phyloP scores from a whole-genome alignment of 1,140 invertebrate genomes.

The Lysiphlebus fabarum region DNA sequence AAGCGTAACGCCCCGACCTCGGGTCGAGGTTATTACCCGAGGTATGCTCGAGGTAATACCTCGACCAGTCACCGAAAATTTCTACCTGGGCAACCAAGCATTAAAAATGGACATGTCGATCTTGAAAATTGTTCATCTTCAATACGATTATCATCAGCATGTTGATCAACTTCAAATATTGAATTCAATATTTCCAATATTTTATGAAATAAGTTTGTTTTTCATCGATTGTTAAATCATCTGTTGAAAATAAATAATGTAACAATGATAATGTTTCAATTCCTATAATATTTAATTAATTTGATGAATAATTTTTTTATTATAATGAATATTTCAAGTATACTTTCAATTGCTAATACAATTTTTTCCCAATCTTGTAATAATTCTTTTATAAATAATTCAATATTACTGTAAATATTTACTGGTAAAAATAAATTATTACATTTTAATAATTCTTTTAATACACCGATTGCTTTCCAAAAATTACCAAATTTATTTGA shows the following conservation, averaged over 20 bases:
- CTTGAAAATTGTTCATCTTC: constrained; percentile 47
- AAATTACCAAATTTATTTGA: constrained; percentile 25
- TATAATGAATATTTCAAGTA: constrained; percentile 29
- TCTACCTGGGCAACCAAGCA: constrained; percentile 40
- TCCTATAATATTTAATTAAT: constrained; percentile 44
- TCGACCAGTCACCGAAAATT: too few relatives aligned
- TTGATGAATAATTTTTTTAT: constrained; percentile 38
- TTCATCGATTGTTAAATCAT: constrained; percentile 32
- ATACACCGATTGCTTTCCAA: constrained; percentile 31
- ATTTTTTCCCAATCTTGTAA: constrained; percentile 29
- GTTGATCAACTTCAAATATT: constrained; percentile 8
- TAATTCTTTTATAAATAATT: constrained; percentile 27
- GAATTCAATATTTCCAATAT: constrained; percentile 26
- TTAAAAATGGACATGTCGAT: constrained; percentile 44
- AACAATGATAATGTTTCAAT: constrained; percentile 44
- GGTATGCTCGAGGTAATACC: too few relatives aligned
- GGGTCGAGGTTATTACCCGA: too few relatives aligned
- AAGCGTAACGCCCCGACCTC: too few relatives aligned
- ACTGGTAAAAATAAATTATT: constrained; percentile 21
- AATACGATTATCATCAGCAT: constrained; percentile 25
- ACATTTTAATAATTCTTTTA: constrained; percentile 28
- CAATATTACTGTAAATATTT: constrained; percentile 20
- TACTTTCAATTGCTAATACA: constrained; percentile 23
- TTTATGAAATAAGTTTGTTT: constrained; percentile 36
- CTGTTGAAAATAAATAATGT: constrained; percentile 35